phyloP scores from a whole-genome alignment of 64 coral and sea anemone species.

The Pocillopora damicornis region DNA sequence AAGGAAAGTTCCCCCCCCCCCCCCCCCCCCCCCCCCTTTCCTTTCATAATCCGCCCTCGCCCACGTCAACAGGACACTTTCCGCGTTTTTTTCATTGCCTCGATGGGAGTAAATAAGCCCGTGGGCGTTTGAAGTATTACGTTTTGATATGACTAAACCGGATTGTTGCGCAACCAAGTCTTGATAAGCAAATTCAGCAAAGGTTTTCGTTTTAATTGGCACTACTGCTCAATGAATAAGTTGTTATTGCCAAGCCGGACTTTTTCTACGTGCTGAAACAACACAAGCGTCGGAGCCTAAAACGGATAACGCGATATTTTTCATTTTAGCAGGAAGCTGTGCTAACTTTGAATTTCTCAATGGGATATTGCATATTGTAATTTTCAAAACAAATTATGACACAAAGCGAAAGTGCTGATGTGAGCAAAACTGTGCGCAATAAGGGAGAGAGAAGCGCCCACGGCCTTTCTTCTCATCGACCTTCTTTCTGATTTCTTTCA shows the following conservation, averaged over 20 bases:
- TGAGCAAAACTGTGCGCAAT: not conserved
- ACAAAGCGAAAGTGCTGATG: not conserved
- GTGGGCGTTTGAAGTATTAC: not conserved
- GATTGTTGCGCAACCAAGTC: not conserved
- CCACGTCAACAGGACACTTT: not conserved
- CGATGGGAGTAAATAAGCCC: not conserved
- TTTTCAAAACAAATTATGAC: not conserved
- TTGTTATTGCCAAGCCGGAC: not conserved
- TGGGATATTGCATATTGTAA: not conserved
- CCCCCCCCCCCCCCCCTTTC: too few species aligned
- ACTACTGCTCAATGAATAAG: too few species aligned
- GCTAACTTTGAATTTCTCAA: not conserved
- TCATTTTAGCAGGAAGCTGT: not conserved
- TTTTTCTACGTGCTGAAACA: not conserved
- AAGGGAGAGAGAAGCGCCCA: not conserved
- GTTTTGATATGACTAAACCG: not conserved
- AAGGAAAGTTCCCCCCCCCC: not conserved
- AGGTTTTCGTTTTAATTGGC: not conserved
- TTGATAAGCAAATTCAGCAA: not conserved
- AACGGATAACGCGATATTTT: not conserved
- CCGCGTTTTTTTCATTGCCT: not conserved
- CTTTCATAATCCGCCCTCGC: not conserved
- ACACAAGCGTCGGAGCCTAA: not conserved
- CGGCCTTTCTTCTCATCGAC: not conserved
- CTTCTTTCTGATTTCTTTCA: not conserved